These are phyloP conservation scores for Abrostola tripartita DNA, from an alignment of 2,888 invertebrate species.

Conservation along the genomic window DNA sequence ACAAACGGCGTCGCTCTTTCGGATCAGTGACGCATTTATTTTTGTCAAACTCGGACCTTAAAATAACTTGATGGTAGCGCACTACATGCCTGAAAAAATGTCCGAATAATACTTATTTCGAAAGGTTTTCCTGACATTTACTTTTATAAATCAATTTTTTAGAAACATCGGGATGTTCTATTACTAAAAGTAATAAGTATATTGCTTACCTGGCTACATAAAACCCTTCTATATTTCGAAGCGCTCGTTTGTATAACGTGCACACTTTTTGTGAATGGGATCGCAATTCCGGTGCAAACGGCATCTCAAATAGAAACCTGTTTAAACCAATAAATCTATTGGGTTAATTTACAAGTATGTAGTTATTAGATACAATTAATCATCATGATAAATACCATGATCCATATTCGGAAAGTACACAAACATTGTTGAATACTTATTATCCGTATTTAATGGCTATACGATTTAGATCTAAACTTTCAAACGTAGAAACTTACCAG, in stretches of 20 bases:
- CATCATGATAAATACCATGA: no score
- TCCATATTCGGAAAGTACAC: no score
- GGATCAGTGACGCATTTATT: constrained; percentile 89
- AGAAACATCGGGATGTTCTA: neutral
- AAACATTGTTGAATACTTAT: no score
- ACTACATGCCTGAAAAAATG: constrained; percentile 88
- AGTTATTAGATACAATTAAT: no score
- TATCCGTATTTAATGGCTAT: no score
- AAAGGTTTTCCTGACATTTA: no score
- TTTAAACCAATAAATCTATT: no score
- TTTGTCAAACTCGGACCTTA: constrained; percentile 95
- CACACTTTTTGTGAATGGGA: constrained; percentile 92
- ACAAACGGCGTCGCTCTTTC: constrained; percentile 91
- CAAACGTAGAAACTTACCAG: no score
- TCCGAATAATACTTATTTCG: no score
- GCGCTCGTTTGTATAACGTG: constrained; percentile 91
- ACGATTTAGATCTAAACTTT: no score
- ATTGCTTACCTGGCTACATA: constrained; percentile 85
- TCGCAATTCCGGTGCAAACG: constrained; percentile 73
- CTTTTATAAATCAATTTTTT: no score
- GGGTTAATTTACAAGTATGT: no score
- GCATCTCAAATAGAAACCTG: constrained; percentile 54
- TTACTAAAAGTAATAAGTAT: neutral
- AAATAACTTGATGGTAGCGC: constrained; percentile 93
- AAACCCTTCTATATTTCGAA: constrained; percentile 90